Evolutionary conservation across 2,113 vertebrate genomes (phyloP).

Genomic region (Gulo gulo): DNA sequence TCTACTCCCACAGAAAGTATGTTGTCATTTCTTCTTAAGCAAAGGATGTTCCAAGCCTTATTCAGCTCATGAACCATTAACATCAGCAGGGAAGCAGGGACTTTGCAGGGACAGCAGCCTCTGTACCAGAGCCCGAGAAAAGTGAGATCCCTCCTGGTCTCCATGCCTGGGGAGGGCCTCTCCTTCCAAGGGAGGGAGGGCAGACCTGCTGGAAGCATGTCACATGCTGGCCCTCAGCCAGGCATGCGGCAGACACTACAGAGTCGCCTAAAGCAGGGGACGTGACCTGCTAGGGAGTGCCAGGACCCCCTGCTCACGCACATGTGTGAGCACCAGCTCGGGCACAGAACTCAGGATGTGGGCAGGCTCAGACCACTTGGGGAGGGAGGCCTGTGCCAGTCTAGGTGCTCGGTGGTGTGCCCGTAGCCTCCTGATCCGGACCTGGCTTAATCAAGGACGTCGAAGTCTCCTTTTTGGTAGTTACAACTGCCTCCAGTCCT

Average conservation of each 20-base stretch:
- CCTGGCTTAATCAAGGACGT: background rate
- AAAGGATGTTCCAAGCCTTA: constrained; percentile 30
- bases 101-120: background rate
- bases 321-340: background rate
- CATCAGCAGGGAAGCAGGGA: constrained; percentile 15
- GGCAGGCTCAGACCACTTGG: background rate
- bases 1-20: constrained; percentile 62
- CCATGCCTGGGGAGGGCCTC: background rate
- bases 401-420: background rate
- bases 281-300: background rate
- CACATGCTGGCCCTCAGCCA: background rate
- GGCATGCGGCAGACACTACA: background rate
- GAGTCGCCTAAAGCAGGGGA: background rate
- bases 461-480: background rate
- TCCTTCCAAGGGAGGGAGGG: background rate
- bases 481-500: background rate
- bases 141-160: background rate
- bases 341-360: background rate
- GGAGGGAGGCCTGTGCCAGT: background rate
- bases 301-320: background rate
- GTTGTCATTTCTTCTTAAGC: constrained; percentile 48
- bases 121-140: background rate
- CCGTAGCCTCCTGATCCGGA: background rate
- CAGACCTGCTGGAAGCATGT: background rate
- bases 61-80: background rate